phyloP scores from a whole-genome alignment of 1,140 invertebrate genomes.

The Sminthurides bifidus region DNA sequence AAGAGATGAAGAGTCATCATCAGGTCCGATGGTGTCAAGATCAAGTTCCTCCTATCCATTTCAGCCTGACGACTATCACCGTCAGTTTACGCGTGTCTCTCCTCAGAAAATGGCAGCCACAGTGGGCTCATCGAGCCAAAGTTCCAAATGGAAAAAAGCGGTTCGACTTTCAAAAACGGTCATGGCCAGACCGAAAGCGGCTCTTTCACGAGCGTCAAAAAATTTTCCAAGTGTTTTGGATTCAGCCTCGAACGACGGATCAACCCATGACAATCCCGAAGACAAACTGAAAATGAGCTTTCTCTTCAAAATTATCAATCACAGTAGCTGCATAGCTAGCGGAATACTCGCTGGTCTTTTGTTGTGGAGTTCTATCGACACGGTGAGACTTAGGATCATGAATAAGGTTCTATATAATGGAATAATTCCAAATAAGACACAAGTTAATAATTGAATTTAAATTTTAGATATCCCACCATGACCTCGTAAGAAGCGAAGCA shows the following conservation, averaged over 20 bases:
- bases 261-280: neutral
- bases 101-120: neutral
- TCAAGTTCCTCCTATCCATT: neutral
- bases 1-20: neutral
- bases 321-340: neutral
- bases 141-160: constrained; percentile 2
- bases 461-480: neutral
- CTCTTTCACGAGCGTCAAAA: neutral
- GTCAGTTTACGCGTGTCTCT: neutral
- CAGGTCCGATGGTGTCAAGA: neutral
- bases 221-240: too few species aligned
- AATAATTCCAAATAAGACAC: neutral
- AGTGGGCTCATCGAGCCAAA: too few species aligned
- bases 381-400: too few species aligned
- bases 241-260: neutral
- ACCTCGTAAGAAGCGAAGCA: neutral
- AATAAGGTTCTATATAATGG: neutral
- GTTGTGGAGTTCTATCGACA: neutral
- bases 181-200: neutral
- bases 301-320: neutral
- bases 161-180: neutral
- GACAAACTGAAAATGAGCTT: neutral
- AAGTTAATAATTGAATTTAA: neutral
- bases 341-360: neutral
- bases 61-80: neutral